Evolutionary conservation across 2,888 invertebrate species (phyloP).

Genomic region (Hyppa rectilinea): DNA sequence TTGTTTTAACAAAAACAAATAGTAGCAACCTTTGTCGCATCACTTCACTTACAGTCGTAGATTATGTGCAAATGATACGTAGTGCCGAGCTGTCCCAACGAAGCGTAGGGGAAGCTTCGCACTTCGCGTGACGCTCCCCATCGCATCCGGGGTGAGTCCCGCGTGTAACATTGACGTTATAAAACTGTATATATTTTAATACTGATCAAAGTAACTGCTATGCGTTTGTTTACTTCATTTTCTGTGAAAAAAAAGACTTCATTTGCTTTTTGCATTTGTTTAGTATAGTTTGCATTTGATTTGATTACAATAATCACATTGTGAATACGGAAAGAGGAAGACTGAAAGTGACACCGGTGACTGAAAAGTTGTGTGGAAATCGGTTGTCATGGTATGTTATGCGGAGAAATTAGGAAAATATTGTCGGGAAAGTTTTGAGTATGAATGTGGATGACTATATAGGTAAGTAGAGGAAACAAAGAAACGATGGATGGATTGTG

Average conservation of each 20-base stretch:
- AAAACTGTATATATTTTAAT: conserved; percentile 57
- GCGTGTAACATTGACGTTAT: conserved; percentile 54
- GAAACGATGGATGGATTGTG: no score
- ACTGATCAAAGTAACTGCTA: conserved; percentile 53
- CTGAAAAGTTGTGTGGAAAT: no score
- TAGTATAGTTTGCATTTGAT: background rate
- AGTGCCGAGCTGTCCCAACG: conserved; percentile 51
- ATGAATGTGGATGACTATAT: no score
- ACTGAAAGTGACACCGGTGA: no score
- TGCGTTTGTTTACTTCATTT: conserved; percentile 28
- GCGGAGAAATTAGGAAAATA: no score
- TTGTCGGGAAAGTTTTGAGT: no score
- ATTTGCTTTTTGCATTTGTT: conserved; percentile 22
- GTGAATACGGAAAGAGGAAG: no score
- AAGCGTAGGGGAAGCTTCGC: conserved; percentile 51
- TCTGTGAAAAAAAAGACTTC: conserved; percentile 1
- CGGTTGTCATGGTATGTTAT: no score
- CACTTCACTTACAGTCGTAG: conserved; percentile 51
- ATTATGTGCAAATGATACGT: conserved; percentile 64
- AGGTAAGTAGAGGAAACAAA: no score
- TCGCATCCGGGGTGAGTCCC: conserved; percentile 49
- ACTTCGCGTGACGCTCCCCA: conserved; percentile 56
- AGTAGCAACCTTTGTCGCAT: conserved; percentile 12
- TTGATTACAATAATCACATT: background rate
- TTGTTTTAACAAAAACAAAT: conserved; percentile 13